Base-by-base conservation (phyloP, 2,888 invertebrate genomes). In the Aelia acuminata region DNA sequence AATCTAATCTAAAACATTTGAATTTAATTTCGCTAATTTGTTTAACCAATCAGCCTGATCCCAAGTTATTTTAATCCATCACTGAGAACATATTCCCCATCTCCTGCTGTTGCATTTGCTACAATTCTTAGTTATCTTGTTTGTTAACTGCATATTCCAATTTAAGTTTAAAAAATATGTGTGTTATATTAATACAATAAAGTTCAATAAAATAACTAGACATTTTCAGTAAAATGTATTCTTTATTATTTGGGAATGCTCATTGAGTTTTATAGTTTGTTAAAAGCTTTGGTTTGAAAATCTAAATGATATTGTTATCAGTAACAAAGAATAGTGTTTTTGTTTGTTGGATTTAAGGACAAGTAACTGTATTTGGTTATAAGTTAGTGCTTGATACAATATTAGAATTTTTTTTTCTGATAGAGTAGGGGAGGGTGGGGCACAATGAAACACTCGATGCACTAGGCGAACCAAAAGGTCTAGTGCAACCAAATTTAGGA, bases 1-100 rank as follows among this genome's bases (percentile, higher is more conserved):
- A 47, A 53, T 88, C 15, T 39, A 53, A 49, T 89, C 43, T 47
- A 31, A 48, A 87, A 70, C 39, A 86, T 86, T 31, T 86, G 26
- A 53, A 35, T 47, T 86, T 31, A 85, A 49, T 49, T 22, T 50
- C 31, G 39, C 20, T 26, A 49, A 10, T 35, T 35, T 85, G 26
- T 22, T n/a, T 84, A 70, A 70, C 63, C 63, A 35, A 70, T 70
- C 63, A 70, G 63, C 35, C 63, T 70, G 31, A 57, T 57, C 13
- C 13, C 2, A 13, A 57, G 26, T 26, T 57, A 31, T 35, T 26
- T 13, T 70, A 20, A 8, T 20, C 18, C 8, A 43, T 43, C 10
- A 31, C 31, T 4, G 8, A 31, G 1, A 63, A 26, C 15, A 57
- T 57, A 26, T n/a, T 57, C 35, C 35, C 31, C 31, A 31, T 7